A percentile compares a stretch with the other conserved stretches of the same genome.
phyloP scores from a whole-genome alignment of 92 coral and sea anemone genomes.

The Phenganax stokvisi region DNA sequence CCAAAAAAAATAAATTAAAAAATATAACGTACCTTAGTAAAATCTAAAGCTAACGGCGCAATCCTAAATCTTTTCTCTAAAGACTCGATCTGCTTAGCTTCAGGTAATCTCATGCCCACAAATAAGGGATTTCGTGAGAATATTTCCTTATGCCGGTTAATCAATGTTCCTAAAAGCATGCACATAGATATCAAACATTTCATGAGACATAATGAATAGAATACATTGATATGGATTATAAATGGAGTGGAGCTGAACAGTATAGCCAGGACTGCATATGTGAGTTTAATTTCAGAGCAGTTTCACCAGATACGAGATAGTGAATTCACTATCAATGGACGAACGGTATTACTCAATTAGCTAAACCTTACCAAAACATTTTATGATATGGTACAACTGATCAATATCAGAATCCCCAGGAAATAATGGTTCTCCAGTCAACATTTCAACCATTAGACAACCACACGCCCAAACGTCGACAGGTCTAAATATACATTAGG shows the following conservation, averaged over 20 bases:
- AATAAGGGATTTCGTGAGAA: slow-evolving; percentile 86
- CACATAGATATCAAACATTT: background rate
- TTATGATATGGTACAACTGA: slow-evolving; percentile 90
- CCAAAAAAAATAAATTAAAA: too few relatives aligned
- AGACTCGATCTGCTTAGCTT: slow-evolving; percentile 89
- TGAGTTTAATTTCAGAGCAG: too few relatives aligned
- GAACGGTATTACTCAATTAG: background rate
- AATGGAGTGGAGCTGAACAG: too few relatives aligned
- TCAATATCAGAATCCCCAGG: slow-evolving; percentile 99
- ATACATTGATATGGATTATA: too few relatives aligned
- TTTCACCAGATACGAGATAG: too few relatives aligned
- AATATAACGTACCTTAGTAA: slow-evolving; percentile 60
- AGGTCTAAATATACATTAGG: slow-evolving; percentile 50
- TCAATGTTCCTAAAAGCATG: slow-evolving; percentile 61
- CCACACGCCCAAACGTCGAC: slow-evolving; percentile 99
- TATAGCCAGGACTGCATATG: too few relatives aligned
- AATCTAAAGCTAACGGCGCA: slow-evolving; percentile 66
- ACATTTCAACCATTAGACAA: slow-evolving; percentile 86
- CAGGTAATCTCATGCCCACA: slow-evolving; percentile 94
- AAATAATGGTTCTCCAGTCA: slow-evolving; percentile 94
- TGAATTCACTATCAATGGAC: too few relatives aligned
- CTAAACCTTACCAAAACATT: slow-evolving; percentile 79
- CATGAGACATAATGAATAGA: background rate
- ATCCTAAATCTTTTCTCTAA: slow-evolving; percentile 75
- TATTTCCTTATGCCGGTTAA: slow-evolving; percentile 77